Percentiles rank a stretch among this genome's conserved stretches.
Conservation (phyloP, 2,888 invertebrate species). For the Drosophila kanekoi region DNA sequence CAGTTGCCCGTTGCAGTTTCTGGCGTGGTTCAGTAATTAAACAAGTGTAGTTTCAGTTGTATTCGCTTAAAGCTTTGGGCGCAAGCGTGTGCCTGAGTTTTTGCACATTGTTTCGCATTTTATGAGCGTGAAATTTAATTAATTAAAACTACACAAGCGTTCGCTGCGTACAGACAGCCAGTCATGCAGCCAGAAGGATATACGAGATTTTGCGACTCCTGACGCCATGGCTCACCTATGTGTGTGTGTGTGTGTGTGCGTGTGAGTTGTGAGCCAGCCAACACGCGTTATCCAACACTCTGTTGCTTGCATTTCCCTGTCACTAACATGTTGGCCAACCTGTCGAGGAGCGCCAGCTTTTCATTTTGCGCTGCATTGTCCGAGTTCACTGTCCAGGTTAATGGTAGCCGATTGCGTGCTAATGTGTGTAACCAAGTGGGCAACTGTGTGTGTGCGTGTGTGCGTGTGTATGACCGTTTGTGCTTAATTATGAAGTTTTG, state of each 20-base stretch:
- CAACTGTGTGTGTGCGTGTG: slow-evolving; percentile 4
- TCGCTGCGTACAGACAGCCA: slow-evolving; percentile 31
- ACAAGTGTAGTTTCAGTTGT: slow-evolving; percentile 20
- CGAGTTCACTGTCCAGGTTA: slow-evolving; percentile 49
- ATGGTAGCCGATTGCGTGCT: slow-evolving; percentile 41
- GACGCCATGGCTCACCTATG: slow-evolving; percentile 11
- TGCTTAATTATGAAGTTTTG: slow-evolving; percentile 49
- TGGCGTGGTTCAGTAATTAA: slow-evolving; percentile 23
- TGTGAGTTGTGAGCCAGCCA: slow-evolving; percentile 2
- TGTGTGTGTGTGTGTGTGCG: slow-evolving; percentile 12
- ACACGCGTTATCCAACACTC: slow-evolving; percentile 9
- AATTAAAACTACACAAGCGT: slow-evolving; percentile 68
- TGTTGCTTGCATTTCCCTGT: slow-evolving; percentile 34
- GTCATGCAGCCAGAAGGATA: slow-evolving; percentile 12
- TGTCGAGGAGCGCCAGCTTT: slow-evolving; percentile 36
- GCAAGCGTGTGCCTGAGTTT: slow-evolving; percentile 13
- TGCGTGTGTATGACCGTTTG: slow-evolving; percentile 12
- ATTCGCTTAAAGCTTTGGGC: slow-evolving; percentile 20
- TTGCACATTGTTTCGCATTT: slow-evolving; percentile 68
- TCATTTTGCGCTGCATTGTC: slow-evolving; percentile 45
- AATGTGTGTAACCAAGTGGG: slow-evolving; percentile 17
- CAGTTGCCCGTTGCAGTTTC: slow-evolving; percentile 10
- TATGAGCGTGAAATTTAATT: slow-evolving; percentile 74
- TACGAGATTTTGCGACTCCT: slow-evolving; percentile 4
- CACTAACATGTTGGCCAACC: slow-evolving; percentile 32